These are phyloP conservation scores for Nebria ingens DNA, from an alignment of 1,140 invertebrate species.

Conservation along the genomic window DNA sequence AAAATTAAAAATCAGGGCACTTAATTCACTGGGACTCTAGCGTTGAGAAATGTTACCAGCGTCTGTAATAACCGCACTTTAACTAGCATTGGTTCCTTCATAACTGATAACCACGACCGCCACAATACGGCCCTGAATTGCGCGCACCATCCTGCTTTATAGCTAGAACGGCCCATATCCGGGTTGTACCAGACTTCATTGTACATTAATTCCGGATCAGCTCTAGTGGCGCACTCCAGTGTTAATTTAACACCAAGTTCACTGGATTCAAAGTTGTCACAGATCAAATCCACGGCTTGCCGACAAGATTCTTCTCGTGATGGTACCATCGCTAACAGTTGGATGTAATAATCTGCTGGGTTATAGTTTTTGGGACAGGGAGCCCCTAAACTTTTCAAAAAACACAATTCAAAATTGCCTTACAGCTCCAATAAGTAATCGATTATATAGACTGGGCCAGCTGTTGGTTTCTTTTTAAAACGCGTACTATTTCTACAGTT, in stretches of 20 bases:
- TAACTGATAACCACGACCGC: conserved; percentile 77
- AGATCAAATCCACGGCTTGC: conserved; percentile 65
- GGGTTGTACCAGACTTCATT: conserved; percentile 18
- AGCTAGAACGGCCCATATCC: conserved; percentile 41
- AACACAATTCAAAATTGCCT: conserved; percentile 12
- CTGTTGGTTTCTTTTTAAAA: too few relatives aligned
- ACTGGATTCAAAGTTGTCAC: conserved; percentile 57
- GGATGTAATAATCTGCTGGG: conserved; percentile 89
- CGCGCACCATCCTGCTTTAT: conserved; percentile 77
- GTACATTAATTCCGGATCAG: conserved; percentile 18
- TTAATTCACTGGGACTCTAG: background rate
- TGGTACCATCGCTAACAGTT: conserved; percentile 78
- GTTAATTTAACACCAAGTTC: conserved; percentile 48
- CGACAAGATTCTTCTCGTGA: conserved; percentile 64
- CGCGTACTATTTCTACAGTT: too few relatives aligned
- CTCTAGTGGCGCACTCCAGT: conserved; percentile 38
- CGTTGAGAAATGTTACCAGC: conserved; percentile 44
- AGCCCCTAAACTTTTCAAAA: conserved; percentile 57
- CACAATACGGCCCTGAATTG: conserved; percentile 85
- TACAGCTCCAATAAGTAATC: background rate
- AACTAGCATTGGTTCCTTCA: conserved; percentile 82
- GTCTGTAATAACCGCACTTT: conserved; percentile 83
- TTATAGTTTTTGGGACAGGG: conserved; percentile 83
- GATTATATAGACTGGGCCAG: background rate
- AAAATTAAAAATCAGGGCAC: conserved; percentile 15